Percentiles rank a stretch among this genome's conserved stretches.
phyloP scores from a whole-genome alignment of 64 coral and sea anemone genomes.

The Montipora foliosa region DNA sequence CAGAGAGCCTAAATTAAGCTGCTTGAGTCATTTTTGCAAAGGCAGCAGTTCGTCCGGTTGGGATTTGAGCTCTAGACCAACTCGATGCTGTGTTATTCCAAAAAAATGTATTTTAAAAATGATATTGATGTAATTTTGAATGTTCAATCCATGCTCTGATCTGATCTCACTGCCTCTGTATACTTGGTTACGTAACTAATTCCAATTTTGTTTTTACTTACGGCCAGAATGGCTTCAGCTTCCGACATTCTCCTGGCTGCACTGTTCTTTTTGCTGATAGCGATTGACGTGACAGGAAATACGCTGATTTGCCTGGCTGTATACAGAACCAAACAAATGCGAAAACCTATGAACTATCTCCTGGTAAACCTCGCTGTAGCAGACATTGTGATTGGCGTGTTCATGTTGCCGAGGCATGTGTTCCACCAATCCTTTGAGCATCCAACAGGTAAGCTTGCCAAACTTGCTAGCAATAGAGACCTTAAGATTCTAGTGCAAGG shows the following conservation, averaged over 20 bases:
- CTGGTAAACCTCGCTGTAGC: slow-evolving; percentile 63
- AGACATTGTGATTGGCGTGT: slow-evolving; percentile 74
- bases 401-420: slow-evolving; percentile 72
- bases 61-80: too few species aligned
- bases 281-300: slow-evolving; percentile 49
- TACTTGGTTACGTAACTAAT: neutral
- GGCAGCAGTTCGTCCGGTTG: too few species aligned
- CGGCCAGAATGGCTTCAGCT: slow-evolving; percentile 31
- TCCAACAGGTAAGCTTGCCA: slow-evolving; percentile 18
- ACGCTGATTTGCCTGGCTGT: slow-evolving; percentile 49
- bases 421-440: slow-evolving; percentile 59
- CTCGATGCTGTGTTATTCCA: too few species aligned
- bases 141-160: too few species aligned
- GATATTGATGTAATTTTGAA: too few species aligned
- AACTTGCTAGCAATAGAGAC: neutral
- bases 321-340: slow-evolving; percentile 18
- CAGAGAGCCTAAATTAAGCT: too few species aligned
- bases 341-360: slow-evolving; percentile 76
- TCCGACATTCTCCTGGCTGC: slow-evolving; percentile 9
- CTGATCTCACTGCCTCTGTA: neutral
- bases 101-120: too few species aligned
- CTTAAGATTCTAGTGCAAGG: too few species aligned
- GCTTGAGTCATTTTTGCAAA: too few species aligned
- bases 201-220: neutral
- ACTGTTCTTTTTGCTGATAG: slow-evolving; percentile 29